A percentile compares a stretch with the other conserved stretches of the same genome.
phyloP scores from a whole-genome alignment of 2,888 invertebrate species.

The Resseliella maxima region DNA sequence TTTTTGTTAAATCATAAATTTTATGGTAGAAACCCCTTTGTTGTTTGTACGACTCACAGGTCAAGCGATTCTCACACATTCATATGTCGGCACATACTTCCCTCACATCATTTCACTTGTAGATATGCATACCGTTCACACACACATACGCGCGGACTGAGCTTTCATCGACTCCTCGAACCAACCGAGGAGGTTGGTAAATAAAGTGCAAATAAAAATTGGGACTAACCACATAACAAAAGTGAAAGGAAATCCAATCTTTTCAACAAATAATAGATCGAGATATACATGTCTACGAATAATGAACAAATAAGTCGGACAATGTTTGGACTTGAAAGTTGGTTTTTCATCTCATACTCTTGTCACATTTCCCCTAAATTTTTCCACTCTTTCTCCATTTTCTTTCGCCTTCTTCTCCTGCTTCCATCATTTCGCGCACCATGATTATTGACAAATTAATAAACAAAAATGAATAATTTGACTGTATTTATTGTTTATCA shows the following conservation, averaged over 20 bases:
- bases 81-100: not conserved
- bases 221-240: conserved; percentile 15
- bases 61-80: not conserved
- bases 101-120: too few relatives aligned
- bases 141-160: not conserved
- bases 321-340: not conserved
- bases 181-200: too few relatives aligned
- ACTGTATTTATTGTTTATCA: conserved; percentile 27
- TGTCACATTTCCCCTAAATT: not conserved
- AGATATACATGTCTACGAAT: not conserved
- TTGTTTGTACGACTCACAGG: not conserved
- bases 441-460: conserved; percentile 32
- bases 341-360: not conserved
- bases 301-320: conserved; percentile 30
- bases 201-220: conserved; percentile 33
- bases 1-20: conserved; percentile 28
- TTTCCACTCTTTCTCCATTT: not conserved
- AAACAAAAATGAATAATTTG: conserved; percentile 32
- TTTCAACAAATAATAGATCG: not conserved
- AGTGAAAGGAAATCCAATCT: not conserved
- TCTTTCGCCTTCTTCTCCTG: too few relatives aligned
- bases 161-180: not conserved
- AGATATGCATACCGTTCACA: not conserved
- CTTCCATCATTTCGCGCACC: not conserved
- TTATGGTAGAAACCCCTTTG: conserved; percentile 41